Conservation (phyloP, 2,113 vertebrate genomes). For the mouse (Mus musculus) region DNA sequence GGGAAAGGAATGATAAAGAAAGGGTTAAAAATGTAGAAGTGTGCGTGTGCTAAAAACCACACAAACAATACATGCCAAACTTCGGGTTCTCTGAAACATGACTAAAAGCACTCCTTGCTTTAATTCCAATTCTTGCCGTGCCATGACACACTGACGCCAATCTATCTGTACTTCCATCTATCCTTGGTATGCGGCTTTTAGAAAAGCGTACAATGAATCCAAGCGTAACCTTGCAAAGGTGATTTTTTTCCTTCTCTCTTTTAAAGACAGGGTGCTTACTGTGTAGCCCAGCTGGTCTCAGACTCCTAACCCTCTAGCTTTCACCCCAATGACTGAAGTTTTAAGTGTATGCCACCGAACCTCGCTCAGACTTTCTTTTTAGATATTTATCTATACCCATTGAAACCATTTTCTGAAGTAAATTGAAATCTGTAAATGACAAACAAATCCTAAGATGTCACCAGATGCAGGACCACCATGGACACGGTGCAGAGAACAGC, state of each 20-base stretch:
- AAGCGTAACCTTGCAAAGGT: not conserved
- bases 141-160: rapidly evolving
- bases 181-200: not conserved
- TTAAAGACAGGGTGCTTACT: not conserved
- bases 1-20: constrained; percentile 18
- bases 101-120: not conserved
- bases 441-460: no score
- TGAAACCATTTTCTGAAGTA: not conserved
- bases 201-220: not conserved
- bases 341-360: not conserved
- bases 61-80: not conserved
- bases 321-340: not conserved
- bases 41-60: not conserved
- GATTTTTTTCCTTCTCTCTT: not conserved
- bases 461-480: rapidly evolving
- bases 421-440: rapidly evolving
- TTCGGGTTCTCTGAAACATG: not conserved
- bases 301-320: not conserved
- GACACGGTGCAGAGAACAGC: rapidly evolving
- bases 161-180: no score
- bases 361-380: not conserved
- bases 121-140: no score
- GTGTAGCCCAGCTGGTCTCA: not conserved
- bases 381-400: not conserved
- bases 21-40: not conserved